Evolutionary conservation across 2,797 vertebrate genomes (phyloP), one percentile per base, ranked within the genome.

Genomic region (Gymnopithys bicolor): DNA sequence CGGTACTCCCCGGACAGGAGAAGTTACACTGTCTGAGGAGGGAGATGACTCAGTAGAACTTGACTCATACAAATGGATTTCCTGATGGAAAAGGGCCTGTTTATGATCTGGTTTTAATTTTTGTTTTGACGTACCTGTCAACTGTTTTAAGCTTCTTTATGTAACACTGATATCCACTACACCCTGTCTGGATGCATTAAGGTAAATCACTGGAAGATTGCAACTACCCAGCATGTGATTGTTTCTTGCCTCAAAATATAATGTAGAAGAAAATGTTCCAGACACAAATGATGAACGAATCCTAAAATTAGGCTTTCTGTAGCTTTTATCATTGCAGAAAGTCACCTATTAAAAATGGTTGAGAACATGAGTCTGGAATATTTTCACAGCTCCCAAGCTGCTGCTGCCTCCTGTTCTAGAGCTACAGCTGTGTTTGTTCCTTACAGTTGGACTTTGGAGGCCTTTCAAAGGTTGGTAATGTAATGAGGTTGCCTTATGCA

Each of bases 261-360:
- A 39, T 17, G 28, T 30, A 39, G 87, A 68, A 81, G 82, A 86
- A 78, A 78, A 46, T 51, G 82, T 94, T 93, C 59, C 68, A 85
- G 86, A 78, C 11, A 22, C 33, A 46, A 43, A 46, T 46, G 66
- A 84, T 78, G 66, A 84, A 41, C 21, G 49, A 46, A 53, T 62
- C 39, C 53, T 78, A 74, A 90, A 75, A 91, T 93, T 49, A 92
- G 92, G 53, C 76, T 62, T 90, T 91, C 75, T 84, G 68, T 95
- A 95, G 83, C 92, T 93, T 97, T 75, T 46, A 71, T 91, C 55
- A 41, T 93, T 76, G 91, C 94, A 95, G 59, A 80, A 91, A 73
- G 37, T 53, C 64, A 43, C 87, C 77, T 84, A 23, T 95, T 94
- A 80, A 89, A 76, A 76, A 79, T 35, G n/a, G 37, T 79, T 33